These are phyloP conservation scores for Malurus melanocephalus DNA, from an alignment of 2,113 vertebrate genomes.

Conservation along the genomic window DNA sequence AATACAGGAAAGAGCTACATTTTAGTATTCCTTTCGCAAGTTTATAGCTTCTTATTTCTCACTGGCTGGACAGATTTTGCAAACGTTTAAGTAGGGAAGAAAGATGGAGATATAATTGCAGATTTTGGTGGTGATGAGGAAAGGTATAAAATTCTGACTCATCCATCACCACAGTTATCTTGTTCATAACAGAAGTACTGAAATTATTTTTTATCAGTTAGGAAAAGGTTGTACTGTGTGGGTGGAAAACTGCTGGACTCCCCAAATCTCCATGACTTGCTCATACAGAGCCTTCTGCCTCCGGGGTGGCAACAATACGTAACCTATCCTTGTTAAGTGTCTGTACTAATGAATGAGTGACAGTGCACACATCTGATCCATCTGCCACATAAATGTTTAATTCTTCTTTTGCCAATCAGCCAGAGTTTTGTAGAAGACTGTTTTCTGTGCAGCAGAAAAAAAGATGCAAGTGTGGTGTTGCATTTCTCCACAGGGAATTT, in stretches of 20 bases:
- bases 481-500: not conserved
- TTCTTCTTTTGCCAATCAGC: conserved; percentile 6
- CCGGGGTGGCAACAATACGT: not conserved
- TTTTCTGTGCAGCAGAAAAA: not conserved
- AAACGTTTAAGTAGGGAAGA: not conserved
- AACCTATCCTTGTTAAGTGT: not conserved
- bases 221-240: not conserved
- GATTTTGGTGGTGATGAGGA: not conserved
- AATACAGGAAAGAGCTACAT: not conserved
- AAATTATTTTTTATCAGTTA: not conserved
- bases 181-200: not conserved
- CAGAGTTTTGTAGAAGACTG: not conserved
- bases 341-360: not conserved
- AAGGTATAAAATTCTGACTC: not conserved
- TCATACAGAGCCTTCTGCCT: not conserved
- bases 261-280: not conserved
- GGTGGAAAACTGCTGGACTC: not conserved
- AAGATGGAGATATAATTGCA: not conserved
- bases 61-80: not conserved
- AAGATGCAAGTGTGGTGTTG: not conserved
- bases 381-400: conserved; percentile 3
- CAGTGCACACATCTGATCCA: not conserved
- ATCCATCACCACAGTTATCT: not conserved
- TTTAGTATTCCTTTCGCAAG: not conserved
- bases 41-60: not conserved